Evolutionary conservation across 2,797 vertebrate species (phyloP), one percentile per base, ranked within the genome.

Genomic region (Furcifer pardalis): DNA sequence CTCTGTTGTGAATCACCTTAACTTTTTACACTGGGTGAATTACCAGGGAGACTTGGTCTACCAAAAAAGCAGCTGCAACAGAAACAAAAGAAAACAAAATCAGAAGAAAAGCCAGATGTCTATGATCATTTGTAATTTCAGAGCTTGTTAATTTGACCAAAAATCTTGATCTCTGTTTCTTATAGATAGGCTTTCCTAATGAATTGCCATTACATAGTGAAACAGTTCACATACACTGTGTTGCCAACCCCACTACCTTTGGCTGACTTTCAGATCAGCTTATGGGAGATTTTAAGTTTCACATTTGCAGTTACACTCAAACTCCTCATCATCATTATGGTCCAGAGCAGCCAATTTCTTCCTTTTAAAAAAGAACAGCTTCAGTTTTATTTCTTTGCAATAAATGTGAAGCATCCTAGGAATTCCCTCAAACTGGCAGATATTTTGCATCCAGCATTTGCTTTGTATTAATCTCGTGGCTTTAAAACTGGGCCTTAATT

Each of bases 221-320:
- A 74, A 83, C 37, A 68, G 83, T 84, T 91, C 79, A 76, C 75
- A 17, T 92, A 94, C 84, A 75, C 91, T 85, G 30, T n/a, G 71
- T 72, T 52, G 75, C 86, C 84, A n/a, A 73, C 56, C 77, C 82
- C 90, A 30, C 84, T 46, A 62, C 73, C 52, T 71, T 69, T 91
- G 92, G 90, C 91, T 93, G 63, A 66, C 77, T 89, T 83, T 92
- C 90, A 86, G n/a, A 88, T 86, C 83, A 90, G 88, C 94, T 95
- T 93, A 94, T 84, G 89, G 86, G 92, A 88, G 84, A 92, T 95
- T 92, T 91, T 92, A 92, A 90, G 81, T 93, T 94, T 93, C 92
- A 90, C 82, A 46, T 82, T 82, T 90, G 89, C 65, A 85, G 92
- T 94, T 92, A 92, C 60, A 56, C 89, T 92, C 91, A 91, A 95